Conservation (phyloP, 2,888 invertebrate species). For the Gymnoscelis rufifasciata region DNA sequence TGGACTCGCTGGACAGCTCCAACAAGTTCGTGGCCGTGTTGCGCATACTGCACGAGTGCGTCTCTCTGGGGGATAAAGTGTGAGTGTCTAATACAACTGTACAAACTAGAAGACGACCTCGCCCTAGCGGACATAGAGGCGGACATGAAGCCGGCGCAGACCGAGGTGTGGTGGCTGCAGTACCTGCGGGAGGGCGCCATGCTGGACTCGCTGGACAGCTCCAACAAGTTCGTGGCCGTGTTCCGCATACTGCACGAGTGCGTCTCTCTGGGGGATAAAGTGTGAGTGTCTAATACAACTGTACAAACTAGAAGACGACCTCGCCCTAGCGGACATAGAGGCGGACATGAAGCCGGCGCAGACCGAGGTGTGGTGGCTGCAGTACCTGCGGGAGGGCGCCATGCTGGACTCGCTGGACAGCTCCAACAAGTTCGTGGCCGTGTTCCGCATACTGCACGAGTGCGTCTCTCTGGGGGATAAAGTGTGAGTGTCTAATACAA, state of each 20-base stretch:
- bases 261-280: slow-evolving; percentile 88
- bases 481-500: too few relatives aligned
- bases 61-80: slow-evolving; percentile 90
- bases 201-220: slow-evolving; percentile 80
- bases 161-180: slow-evolving; percentile 84
- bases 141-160: slow-evolving; percentile 53
- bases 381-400: slow-evolving; percentile 81
- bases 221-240: slow-evolving; percentile 87
- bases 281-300: too few relatives aligned
- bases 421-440: slow-evolving; percentile 87
- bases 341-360: slow-evolving; percentile 52
- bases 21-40: slow-evolving; percentile 88
- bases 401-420: slow-evolving; percentile 80
- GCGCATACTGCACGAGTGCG: slow-evolving; percentile 87
- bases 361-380: slow-evolving; percentile 83
- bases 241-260: slow-evolving; percentile 88
- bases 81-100: too few relatives aligned
- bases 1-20: slow-evolving; percentile 82
- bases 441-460: slow-evolving; percentile 87
- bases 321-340: slow-evolving; percentile 53
- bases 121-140: slow-evolving; percentile 52
- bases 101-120: too few relatives aligned
- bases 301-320: too few relatives aligned
- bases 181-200: slow-evolving; percentile 81
- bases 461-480: slow-evolving; percentile 89